Base-by-base conservation (phyloP, 2,888 invertebrate species). In the Gastrophysa polygoni region DNA sequence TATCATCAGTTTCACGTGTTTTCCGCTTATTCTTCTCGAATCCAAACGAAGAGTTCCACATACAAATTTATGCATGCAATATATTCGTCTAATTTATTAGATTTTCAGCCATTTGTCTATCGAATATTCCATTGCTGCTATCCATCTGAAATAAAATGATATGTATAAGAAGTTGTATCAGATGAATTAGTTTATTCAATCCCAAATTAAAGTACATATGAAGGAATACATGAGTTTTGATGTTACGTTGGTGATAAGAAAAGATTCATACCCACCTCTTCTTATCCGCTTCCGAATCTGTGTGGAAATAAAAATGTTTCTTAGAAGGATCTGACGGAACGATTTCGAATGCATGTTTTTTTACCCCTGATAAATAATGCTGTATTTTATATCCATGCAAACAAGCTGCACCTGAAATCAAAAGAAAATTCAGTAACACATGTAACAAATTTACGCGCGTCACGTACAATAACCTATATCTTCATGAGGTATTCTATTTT, bases 301-400 rank as follows among this genome's bases (percentile, higher is more conserved):
- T 92, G 78, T 93, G 91, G 83, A 97, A 96, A 80, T 92, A 94
- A 80, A 94, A 96, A 79, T 92, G 92, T 74, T 94, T 88, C 79
- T 95, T 91, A 71, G 90, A 91, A 1, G 91, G 85, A 75, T 95
- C 95, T 1, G 95, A 91, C 54, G 97, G 95, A 79, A 93, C 87
- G 60, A 96, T 88, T 82, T 95, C 95, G 80, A 97, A 97, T 16
- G 95, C 93, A 80, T 91, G 92, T 80, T 95, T 95, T 82, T 93
- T 93, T 52, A 92, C 92, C n/a, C 92, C 91, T 4, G 91, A 87
- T 28, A 90, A 88, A 68, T 91, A 89, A 46, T 90, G 91, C 82
- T 95, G 95, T 69, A 96, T 93, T 77, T 90, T 88, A 83, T 96
- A 97, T 54, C 97, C 97, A 81, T 97, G 97, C 47, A 98, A 87